A percentile compares a stretch with the other conserved stretches of the same genome.
phyloP scores from a whole-genome alignment of 2,113 vertebrate species.

The Stegastes partitus region DNA sequence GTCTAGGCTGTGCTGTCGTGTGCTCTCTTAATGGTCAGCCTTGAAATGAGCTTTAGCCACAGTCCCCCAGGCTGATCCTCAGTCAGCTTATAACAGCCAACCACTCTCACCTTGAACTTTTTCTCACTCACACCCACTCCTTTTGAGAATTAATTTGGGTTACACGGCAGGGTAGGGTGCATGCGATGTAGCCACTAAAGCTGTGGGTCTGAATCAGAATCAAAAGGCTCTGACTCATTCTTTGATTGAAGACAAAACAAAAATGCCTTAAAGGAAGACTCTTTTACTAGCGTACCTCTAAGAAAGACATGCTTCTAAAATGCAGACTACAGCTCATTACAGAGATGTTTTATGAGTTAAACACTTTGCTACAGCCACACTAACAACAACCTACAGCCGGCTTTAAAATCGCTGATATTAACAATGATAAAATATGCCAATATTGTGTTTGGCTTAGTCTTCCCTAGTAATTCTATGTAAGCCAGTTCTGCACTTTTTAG shows the following conservation, averaged over 20 bases:
- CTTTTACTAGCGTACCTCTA: neutral
- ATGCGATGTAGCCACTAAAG: conserved; percentile 6
- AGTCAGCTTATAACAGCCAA: conserved; percentile 52
- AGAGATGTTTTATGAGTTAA: neutral
- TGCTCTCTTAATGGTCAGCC: conserved; percentile 63
- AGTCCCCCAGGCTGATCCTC: conserved; percentile 47
- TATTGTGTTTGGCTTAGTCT: conserved; percentile 25
- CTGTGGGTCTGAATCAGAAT: conserved; percentile 46
- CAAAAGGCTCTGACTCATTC: conserved; percentile 27
- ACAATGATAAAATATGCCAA: conserved; percentile 31
- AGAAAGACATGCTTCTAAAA: neutral
- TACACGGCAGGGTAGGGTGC: conserved; percentile 34
- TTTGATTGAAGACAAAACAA: neutral
- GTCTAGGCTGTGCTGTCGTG: conserved; percentile 56
- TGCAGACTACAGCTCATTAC: neutral
- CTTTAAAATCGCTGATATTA: conserved; percentile 17
- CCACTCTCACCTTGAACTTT: conserved; percentile 64
- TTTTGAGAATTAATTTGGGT: conserved; percentile 37
- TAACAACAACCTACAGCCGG: neutral
- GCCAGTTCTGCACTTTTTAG: conserved; percentile 22
- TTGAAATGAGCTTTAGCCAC: conserved; percentile 63
- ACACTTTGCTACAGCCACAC: neutral
- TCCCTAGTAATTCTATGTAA: conserved; percentile 18
- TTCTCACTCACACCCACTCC: conserved; percentile 43
- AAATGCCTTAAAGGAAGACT: neutral